Evolutionary conservation across 2,113 vertebrate species (phyloP).

Genomic region (Trogon surrucura): DNA sequence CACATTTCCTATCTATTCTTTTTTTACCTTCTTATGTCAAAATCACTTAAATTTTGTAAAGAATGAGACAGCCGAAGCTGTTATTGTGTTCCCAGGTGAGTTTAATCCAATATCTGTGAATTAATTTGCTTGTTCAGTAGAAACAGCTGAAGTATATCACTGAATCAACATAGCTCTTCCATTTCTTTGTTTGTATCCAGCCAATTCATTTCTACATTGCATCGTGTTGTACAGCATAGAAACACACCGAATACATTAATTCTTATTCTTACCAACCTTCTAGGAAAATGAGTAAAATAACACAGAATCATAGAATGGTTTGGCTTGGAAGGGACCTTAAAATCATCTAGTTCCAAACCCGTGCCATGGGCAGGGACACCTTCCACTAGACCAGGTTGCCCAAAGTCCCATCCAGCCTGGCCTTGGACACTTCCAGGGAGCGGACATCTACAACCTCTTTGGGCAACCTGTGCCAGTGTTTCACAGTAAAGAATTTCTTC

Average conservation of each 20-base stretch:
- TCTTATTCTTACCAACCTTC: neutral
- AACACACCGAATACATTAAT: rapidly evolving
- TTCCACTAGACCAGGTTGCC: no score
- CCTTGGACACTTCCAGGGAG: no score
- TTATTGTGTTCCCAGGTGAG: neutral
- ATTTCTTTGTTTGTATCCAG: neutral
- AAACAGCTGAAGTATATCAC: neutral
- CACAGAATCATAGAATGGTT: no score
- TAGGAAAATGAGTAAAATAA: neutral
- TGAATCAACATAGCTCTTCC: neutral
- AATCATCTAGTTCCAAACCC: no score
- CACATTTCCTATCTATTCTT: neutral
- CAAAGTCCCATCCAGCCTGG: no score
- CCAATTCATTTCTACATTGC: neutral
- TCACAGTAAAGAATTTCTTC: no score
- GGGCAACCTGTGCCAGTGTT: no score
- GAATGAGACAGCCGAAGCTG: neutral
- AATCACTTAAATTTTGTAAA: neutral
- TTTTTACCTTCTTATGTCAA: neutral
- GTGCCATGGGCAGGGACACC: no score
- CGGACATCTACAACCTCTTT: no score
- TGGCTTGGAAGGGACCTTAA: no score
- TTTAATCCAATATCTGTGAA: neutral
- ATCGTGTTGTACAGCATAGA: neutral
- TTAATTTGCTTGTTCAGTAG: neutral